Base-by-base conservation (phyloP, 2,113 vertebrate genomes). In the Scytalopus superciliaris region DNA sequence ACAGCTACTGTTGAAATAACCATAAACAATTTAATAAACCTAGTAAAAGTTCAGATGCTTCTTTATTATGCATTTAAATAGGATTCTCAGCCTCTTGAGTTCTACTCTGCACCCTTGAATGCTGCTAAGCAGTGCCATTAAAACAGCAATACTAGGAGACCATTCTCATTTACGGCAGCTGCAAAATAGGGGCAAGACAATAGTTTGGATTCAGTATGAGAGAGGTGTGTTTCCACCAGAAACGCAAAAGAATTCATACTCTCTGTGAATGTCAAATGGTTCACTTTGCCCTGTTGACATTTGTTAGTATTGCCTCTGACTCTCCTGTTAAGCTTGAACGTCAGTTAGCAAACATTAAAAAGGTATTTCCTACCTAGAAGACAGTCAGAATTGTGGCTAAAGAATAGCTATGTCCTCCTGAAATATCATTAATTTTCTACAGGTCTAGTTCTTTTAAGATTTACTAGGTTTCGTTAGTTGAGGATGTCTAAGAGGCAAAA, bases 21-120 rank as follows among this genome's bases (percentile, higher is more conserved):
- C 64, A 84, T 96, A 96, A 97, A 96, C 94, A 90, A 93, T 95
- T 89, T 94, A 90, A 96, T 95, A 96, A 95, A 96, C 81, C 78
- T n/a, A 76, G 70, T 95, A 89, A 95, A 97, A 94, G 72, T 94
- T 97, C 76, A 78, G 92, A 84, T 93, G 73, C 64, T 90, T 96
- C 90, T 96, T 95, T 96, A 93, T 88, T 95, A 89, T 90, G 66
- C 92, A 93, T 94, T 96, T 92, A 89, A 75, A 97, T 94, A 84
- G 52, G 56, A 91, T 87, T 89, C 83, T 86, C 56, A 81, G 75
- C 96, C 93, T 93, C 94, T 45, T 9, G 90, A 95, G 90, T 90
- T 83, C 92, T 87, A 82, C 94, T 96, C 60, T 93, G 53, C 62
- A 93, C 64, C 87, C 91, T 87, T 81, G 85, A 93, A 93, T 90